Evolutionary conservation across 1,140 invertebrate genomes (phyloP), one percentile per base, ranked within the genome.

Genomic region (Oreohelix idahoensis): DNA sequence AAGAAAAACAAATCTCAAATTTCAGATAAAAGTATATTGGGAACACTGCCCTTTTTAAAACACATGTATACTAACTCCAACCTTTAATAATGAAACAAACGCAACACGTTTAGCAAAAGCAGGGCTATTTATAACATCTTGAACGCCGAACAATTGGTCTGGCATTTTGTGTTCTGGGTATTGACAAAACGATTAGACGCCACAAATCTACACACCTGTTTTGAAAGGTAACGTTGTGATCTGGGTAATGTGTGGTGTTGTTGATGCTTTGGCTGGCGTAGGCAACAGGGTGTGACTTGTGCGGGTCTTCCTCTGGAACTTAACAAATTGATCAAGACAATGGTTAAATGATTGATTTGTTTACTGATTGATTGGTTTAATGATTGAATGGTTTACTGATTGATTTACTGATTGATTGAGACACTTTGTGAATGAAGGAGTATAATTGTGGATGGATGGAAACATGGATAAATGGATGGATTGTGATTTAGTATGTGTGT

Each of bases 281-380:
- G 63, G 63, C 63, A 35, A 66, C 63, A 66, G n/a, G 63, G 63
- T 66, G 63, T 35, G 63, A 66, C 63, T 29, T 66, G n/a, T 2
- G n/a, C 2, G n/a, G 63, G 29, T 66, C 29, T 13, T 2, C n/a
- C 11, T 66, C 63, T 32, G 63, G 63, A 17, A 66, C 63, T 66
- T 5, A 23, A 58, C 45, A 58, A 58, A 58, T 58, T 58, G 26
- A n/a, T 58, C 8, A 20, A 58, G 53, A 49, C 45, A 17, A 49
- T 8, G 45, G 45, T 8, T 11, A 17, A 49, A 17, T 58, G 2
- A 58, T 58, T 58, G 53, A 58, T 58, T 58, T 2, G 10, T n/a
- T 58, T 58, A n/a, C 23, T 58, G 23, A n/a, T 58, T 58, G 53
- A n/a, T 17, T 49, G 45, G 17, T 49, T 17, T 11, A 49, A 11